A percentile compares a stretch with the other conserved stretches of the same genome.
phyloP scores from a whole-genome alignment of 2,113 vertebrate species.

The Ailuropoda melanoleuca region DNA sequence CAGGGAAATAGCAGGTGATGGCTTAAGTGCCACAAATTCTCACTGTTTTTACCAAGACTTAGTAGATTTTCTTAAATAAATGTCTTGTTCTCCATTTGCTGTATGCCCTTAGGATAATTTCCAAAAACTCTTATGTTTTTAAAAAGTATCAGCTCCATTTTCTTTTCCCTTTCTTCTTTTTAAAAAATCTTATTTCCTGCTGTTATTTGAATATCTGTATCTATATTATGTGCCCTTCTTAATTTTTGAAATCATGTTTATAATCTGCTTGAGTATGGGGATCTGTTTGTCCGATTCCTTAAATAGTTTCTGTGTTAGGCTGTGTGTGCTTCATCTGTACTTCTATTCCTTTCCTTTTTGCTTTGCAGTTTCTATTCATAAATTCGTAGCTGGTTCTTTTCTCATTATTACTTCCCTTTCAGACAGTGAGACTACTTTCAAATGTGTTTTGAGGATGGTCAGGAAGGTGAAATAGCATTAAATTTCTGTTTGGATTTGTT shows the following conservation, averaged over 20 bases:
- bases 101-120: background rate
- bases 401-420: background rate
- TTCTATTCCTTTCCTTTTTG: background rate
- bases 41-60: background rate
- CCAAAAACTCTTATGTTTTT: background rate
- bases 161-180: background rate
- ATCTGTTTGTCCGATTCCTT: background rate
- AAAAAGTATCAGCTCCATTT: background rate
- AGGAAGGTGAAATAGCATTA: background rate
- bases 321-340: background rate
- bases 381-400: background rate
- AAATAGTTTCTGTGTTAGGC: background rate
- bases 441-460: background rate
- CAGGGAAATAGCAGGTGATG: background rate
- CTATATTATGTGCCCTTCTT: background rate
- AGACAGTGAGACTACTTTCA: background rate
- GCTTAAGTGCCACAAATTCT: background rate
- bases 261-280: background rate
- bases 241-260: background rate
- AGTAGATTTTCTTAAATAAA: background rate
- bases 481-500: background rate
- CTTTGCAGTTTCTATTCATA: background rate
- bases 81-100: background rate
- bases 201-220: background rate
- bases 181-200: background rate